Evolutionary conservation across 2,797 vertebrate species (phyloP).

Genomic region (Babyrousa celebensis): DNA sequence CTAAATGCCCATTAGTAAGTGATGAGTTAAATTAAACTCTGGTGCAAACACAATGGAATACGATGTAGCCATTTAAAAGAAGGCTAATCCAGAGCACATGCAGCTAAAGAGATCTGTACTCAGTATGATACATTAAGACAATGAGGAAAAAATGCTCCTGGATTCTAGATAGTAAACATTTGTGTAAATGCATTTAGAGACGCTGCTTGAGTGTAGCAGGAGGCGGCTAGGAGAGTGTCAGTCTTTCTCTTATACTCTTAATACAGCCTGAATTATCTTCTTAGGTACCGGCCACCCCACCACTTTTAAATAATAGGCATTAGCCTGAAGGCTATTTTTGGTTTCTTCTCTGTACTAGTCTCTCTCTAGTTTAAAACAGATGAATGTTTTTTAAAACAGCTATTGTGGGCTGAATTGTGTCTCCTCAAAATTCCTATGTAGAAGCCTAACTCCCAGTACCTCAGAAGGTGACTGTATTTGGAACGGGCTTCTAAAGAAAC

Average conservation of each 20-base stretch:
- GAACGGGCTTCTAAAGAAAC: neutral
- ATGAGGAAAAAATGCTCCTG: neutral
- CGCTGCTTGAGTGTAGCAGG: neutral
- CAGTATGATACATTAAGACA: neutral
- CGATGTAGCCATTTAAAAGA: neutral
- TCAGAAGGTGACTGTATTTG: neutral
- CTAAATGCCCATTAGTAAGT: neutral
- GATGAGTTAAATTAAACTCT: neutral
- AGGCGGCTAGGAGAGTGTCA: neutral
- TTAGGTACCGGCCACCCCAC: neutral
- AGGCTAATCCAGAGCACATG: neutral
- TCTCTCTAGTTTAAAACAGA: constrained; percentile 38
- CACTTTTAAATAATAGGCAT: neutral
- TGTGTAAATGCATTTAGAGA: neutral
- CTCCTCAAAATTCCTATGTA: neutral
- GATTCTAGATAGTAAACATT: neutral
- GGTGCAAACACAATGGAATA: neutral
- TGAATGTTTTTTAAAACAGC: constrained; percentile 16
- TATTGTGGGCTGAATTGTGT: neutral
- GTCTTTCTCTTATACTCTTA: neutral
- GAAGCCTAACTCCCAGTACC: neutral
- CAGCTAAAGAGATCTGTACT: neutral
- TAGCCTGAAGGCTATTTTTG: constrained; percentile 15
- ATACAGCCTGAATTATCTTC: neutral
- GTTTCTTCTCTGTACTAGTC: constrained; percentile 31